Conservation (phyloP, 2,113 vertebrate species). For the Calonectris borealis region DNA sequence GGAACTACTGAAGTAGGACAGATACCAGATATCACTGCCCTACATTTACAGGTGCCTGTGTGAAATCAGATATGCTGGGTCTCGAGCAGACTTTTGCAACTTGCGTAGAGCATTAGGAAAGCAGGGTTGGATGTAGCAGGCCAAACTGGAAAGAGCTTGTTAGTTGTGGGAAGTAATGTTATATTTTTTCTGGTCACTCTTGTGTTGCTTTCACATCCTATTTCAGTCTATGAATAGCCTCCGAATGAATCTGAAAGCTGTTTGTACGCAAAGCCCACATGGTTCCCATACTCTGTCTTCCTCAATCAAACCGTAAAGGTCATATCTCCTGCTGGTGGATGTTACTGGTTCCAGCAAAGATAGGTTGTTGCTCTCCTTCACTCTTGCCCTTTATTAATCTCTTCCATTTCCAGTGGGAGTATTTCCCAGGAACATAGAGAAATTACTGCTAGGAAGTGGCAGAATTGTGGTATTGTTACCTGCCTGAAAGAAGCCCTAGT, state of each 20-base stretch:
- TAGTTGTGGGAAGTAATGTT: background rate
- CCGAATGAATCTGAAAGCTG: background rate
- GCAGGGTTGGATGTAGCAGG: background rate
- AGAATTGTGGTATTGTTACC: background rate
- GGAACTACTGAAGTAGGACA: background rate
- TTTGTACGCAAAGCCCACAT: background rate
- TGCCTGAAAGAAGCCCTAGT: background rate
- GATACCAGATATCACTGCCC: background rate
- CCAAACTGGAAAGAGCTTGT: background rate
- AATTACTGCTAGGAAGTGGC: background rate
- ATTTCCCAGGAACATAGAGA: background rate
- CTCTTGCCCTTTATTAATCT: background rate
- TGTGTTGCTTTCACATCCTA: background rate
- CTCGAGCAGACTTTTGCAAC: background rate
- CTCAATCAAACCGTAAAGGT: background rate
- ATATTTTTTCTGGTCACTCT: background rate
- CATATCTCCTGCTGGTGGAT: background rate
- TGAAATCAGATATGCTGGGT: background rate
- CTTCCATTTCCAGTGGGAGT: background rate
- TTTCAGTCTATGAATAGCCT: background rate
- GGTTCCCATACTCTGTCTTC: background rate
- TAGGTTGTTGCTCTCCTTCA: background rate
- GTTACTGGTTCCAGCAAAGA: background rate
- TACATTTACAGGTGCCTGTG: background rate
- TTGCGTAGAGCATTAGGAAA: background rate